phyloP scores from a whole-genome alignment of 2,888 invertebrate genomes.

The Cataglyphis altisquamis region DNA sequence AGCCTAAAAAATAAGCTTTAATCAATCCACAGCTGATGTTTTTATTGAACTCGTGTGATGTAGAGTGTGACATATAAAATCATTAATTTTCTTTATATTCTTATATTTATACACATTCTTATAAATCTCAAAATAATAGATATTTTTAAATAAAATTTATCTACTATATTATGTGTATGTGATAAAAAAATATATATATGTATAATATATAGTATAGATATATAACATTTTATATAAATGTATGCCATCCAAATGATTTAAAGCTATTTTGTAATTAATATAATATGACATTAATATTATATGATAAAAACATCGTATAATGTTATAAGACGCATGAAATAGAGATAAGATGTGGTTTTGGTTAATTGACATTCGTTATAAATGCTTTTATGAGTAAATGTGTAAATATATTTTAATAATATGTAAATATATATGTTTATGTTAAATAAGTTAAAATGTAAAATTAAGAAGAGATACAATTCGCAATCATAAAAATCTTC shows the following conservation, averaged over 20 bases:
- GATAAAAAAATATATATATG: neutral
- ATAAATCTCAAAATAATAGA: neutral
- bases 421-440: neutral
- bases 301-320: neutral
- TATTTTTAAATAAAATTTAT: conserved; percentile 9
- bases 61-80: neutral
- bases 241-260: neutral
- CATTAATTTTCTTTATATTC: neutral
- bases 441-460: neutral
- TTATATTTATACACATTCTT: neutral
- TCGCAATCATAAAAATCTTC: neutral
- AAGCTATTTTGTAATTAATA: neutral
- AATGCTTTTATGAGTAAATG: neutral
- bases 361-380: neutral
- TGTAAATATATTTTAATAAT: conserved; percentile 3
- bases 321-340: neutral
- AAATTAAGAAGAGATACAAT: neutral
- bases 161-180: neutral
- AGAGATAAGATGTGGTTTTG: neutral
- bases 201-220: no score
- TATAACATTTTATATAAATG: neutral
- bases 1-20: conserved; percentile 65
- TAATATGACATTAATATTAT: neutral
- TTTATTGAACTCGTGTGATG: neutral
- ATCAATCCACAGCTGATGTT: neutral